phyloP scores from a whole-genome alignment of 2,113 vertebrate species.

The Grallaria varia region DNA sequence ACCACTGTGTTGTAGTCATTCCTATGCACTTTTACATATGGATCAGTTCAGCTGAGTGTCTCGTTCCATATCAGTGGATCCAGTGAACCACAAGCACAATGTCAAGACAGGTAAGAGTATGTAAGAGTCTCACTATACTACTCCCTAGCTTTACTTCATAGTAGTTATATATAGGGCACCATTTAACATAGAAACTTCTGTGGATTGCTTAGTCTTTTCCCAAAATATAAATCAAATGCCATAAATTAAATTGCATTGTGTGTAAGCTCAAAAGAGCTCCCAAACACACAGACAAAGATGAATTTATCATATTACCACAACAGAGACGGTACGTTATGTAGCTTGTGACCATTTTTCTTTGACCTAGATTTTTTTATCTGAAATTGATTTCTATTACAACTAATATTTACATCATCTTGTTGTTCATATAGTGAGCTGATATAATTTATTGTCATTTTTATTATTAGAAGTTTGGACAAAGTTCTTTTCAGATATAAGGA shows the following conservation, averaged over 20 bases:
- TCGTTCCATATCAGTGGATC: not conserved
- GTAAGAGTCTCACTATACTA: not conserved
- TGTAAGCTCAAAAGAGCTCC: not conserved
- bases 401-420: not conserved
- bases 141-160: not conserved
- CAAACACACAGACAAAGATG: not conserved
- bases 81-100: not conserved
- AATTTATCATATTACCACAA: not conserved
- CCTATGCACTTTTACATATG: not conserved
- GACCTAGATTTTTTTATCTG: not conserved
- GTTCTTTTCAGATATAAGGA: not conserved
- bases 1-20: not conserved
- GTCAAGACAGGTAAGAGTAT: not conserved
- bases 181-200: not conserved
- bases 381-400: not conserved
- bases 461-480: not conserved
- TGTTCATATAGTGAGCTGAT: not conserved
- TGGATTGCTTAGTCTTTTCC: not conserved
- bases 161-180: not conserved
- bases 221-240: not conserved
- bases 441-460: not conserved
- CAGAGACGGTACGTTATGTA: not conserved
- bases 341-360: not conserved
- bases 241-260: not conserved
- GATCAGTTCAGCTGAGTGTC: not conserved